A percentile compares a stretch with the other conserved stretches of the same genome.
phyloP scores from a whole-genome alignment of 2,888 invertebrate species.

The Phengaris arion region DNA sequence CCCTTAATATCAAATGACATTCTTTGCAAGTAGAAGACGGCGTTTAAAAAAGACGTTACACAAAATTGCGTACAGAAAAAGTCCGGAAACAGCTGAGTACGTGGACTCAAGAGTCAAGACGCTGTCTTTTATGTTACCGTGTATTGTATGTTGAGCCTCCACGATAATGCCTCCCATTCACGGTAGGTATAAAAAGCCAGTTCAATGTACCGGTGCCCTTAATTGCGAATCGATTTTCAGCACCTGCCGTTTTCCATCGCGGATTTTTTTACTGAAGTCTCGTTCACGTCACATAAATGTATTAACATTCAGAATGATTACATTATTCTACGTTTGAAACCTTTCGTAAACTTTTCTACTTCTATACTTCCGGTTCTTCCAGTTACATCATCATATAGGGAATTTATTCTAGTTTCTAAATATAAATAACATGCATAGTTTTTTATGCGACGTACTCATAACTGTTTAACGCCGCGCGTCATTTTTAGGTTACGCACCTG shows the following conservation, averaged over 20 bases:
- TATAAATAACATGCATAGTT: too few relatives aligned
- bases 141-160: not conserved
- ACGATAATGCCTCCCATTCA: conserved; percentile 17
- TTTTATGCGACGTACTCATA: too few relatives aligned
- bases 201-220: conserved; percentile 41
- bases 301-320: too few relatives aligned
- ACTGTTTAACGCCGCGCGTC: too few relatives aligned
- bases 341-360: not conserved
- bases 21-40: not conserved
- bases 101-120: not conserved
- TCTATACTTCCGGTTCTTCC: too few relatives aligned
- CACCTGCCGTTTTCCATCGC: conserved; percentile 48
- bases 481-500: too few relatives aligned
- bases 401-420: too few relatives aligned
- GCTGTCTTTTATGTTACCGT: not conserved
- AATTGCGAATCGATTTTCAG: conserved; percentile 59
- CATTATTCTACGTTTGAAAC: too few relatives aligned
- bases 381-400: too few relatives aligned
- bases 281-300: conserved; percentile 22
- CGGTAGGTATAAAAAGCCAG: conserved; percentile 32
- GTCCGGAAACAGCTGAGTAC: not conserved
- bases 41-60: not conserved
- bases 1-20: not conserved
- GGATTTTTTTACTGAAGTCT: conserved; percentile 28
- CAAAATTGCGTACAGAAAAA: conserved; percentile 13